These are phyloP conservation scores for Tenthredo livida DNA, from an alignment of 2,888 invertebrate genomes.

Conservation along the genomic window DNA sequence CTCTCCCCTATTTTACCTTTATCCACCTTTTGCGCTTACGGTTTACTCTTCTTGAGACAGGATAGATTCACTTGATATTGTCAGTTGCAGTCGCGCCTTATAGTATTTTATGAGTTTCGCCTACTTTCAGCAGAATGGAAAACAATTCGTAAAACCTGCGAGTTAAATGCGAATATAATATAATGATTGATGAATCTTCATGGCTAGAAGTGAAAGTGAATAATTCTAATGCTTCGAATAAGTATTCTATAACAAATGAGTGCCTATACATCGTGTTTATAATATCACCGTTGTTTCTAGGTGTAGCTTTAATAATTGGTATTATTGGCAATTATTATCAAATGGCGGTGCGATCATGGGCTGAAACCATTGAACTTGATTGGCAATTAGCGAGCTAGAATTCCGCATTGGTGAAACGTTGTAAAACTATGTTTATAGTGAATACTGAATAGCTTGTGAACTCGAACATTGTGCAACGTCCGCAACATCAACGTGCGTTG, in stretches of 20 bases:
- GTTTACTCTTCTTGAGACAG: neutral
- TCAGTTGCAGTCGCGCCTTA: neutral
- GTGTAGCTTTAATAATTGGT: conserved; percentile 9
- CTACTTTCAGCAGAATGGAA: neutral
- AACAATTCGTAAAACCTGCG: neutral
- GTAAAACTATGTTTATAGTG: neutral
- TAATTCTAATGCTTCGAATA: neutral
- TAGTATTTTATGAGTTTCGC: neutral
- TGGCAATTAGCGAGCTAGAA: conserved; percentile 52
- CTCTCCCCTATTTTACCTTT: neutral
- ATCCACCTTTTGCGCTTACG: neutral
- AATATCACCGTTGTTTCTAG: neutral
- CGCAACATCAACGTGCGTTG: neutral
- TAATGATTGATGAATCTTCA: neutral
- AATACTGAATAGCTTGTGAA: neutral
- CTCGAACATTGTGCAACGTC: neutral
- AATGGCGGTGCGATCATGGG: conserved; percentile 2
- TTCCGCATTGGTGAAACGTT: neutral
- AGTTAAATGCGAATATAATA: neutral
- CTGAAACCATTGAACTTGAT: conserved; percentile 51
- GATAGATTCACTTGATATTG: conserved; percentile 6
- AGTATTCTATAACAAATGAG: neutral
- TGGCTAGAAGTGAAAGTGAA: neutral
- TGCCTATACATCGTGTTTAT: neutral
- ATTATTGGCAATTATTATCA: conserved; percentile 38